A percentile compares a stretch with the other conserved stretches of the same genome.
Evolutionary conservation across 2,888 invertebrate species (phyloP).

Genomic region (Mylabris sibirica): DNA sequence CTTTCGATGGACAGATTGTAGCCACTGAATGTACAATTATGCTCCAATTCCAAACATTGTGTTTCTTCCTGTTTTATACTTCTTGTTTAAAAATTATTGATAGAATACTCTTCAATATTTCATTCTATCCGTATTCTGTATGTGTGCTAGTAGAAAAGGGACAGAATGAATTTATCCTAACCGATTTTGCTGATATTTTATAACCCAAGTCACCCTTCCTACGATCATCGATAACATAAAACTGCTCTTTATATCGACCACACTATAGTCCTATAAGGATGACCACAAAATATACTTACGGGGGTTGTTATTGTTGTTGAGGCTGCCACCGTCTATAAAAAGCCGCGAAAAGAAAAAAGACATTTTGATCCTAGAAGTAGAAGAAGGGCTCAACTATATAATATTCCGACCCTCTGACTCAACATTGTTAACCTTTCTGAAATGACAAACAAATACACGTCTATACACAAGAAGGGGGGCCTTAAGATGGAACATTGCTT

Average conservation of each 20-base stretch:
- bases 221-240: constrained; percentile 11
- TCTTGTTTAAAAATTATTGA: neutral
- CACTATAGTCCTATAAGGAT: constrained; percentile 41
- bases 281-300: constrained; percentile 46
- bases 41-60: neutral
- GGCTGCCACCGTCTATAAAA: constrained; percentile 46
- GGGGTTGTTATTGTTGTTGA: constrained; percentile 40
- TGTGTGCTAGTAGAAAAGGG: constrained; percentile 32
- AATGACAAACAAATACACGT: constrained; percentile 36
- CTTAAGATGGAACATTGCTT: constrained; percentile 35
- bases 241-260: constrained; percentile 25
- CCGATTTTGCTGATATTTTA: constrained; percentile 47
- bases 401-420: constrained; percentile 50
- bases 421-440: constrained; percentile 53
- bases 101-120: constrained; percentile 10
- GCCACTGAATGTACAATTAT: neutral
- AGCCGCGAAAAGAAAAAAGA: constrained; percentile 56
- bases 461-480: constrained; percentile 34
- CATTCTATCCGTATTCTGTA: neutral
- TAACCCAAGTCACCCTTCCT: constrained; percentile 43
- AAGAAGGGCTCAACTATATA: constrained; percentile 41
- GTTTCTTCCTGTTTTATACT: neutral
- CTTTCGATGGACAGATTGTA: constrained; percentile 4
- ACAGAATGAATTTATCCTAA: constrained; percentile 44
- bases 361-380: constrained; percentile 54